A percentile compares a stretch with the other conserved stretches of the same genome.
Conservation (phyloP, 2,797 vertebrate genomes). For the Pelochelys cantorii region DNA sequence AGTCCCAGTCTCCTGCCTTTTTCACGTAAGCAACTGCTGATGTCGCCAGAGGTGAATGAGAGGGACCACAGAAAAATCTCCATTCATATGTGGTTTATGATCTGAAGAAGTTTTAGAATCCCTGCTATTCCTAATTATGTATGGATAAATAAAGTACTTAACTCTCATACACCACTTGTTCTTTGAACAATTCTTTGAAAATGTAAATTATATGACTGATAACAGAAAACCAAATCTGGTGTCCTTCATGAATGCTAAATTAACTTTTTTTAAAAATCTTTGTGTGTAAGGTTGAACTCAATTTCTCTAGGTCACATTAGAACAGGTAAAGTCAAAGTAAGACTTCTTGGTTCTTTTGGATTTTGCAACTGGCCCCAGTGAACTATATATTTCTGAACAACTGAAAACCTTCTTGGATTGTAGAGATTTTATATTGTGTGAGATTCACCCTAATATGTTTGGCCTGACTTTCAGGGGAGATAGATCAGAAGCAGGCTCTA, state of each 20-base stretch:
- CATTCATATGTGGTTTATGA: neutral
- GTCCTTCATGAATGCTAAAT: neutral
- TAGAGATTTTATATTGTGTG: neutral
- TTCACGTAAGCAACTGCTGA: neutral
- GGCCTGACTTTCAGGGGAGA: neutral
- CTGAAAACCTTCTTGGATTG: neutral
- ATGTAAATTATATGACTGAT: neutral
- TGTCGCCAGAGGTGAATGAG: neutral
- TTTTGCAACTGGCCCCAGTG: neutral
- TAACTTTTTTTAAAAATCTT: neutral
- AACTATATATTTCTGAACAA: neutral
- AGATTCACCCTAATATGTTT: neutral
- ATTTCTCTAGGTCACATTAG: neutral
- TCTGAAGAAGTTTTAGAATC: neutral
- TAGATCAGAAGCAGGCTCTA: neutral
- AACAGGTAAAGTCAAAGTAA: neutral
- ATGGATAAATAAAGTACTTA: neutral
- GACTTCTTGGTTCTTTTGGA: neutral
- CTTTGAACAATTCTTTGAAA: neutral
- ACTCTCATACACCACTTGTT: neutral
- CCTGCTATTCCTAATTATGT: rapidly evolving
- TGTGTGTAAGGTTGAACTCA: neutral
- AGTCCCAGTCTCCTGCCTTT: neutral
- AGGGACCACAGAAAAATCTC: neutral
- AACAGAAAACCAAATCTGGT: neutral